Conservation (phyloP, 2,113 vertebrate species). For the Thunnus maccoyii region DNA sequence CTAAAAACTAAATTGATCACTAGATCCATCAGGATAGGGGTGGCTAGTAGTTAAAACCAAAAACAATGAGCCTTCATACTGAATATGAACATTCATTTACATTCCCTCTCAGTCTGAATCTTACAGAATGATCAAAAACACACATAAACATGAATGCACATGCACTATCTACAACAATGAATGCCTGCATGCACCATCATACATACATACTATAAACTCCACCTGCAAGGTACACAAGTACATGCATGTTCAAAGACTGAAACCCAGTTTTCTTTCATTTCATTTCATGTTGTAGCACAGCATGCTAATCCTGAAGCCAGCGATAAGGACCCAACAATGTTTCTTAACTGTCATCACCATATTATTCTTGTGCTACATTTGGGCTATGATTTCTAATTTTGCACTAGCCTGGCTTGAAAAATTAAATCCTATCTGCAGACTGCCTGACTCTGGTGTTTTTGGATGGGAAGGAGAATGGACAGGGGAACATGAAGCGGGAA, state of each 20-base stretch:
- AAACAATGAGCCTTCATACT: slow-evolving; percentile 62
- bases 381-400: slow-evolving; percentile 40
- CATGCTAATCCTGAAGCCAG: slow-evolving; percentile 7
- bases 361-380: slow-evolving; percentile 23
- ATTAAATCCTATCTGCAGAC: slow-evolving; percentile 37
- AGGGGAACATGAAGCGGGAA: slow-evolving; percentile 4
- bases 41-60: not conserved
- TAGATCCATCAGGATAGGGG: too few species aligned
- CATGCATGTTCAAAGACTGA: slow-evolving; percentile 7
- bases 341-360: slow-evolving; percentile 19
- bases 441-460: slow-evolving; percentile 29
- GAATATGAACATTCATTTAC: slow-evolving; percentile 6
- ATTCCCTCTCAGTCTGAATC: slow-evolving; percentile 27
- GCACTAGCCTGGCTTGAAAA: slow-evolving; percentile 14
- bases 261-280: slow-evolving; percentile 1
- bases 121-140: slow-evolving; percentile 48
- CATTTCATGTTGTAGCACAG: slow-evolving; percentile 6
- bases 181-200: slow-evolving; percentile 28
- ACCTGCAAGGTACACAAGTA: slow-evolving; percentile 15
- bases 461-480: slow-evolving; percentile 37
- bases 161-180: slow-evolving; percentile 43
- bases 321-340: slow-evolving; percentile 5
- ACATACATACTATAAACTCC: slow-evolving; percentile 7
- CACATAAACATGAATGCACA: slow-evolving; percentile 30
- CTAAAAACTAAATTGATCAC: not conserved